Evolutionary conservation across 1,140 invertebrate species (phyloP).

Genomic region (Maconellicoccus hirsutus): DNA sequence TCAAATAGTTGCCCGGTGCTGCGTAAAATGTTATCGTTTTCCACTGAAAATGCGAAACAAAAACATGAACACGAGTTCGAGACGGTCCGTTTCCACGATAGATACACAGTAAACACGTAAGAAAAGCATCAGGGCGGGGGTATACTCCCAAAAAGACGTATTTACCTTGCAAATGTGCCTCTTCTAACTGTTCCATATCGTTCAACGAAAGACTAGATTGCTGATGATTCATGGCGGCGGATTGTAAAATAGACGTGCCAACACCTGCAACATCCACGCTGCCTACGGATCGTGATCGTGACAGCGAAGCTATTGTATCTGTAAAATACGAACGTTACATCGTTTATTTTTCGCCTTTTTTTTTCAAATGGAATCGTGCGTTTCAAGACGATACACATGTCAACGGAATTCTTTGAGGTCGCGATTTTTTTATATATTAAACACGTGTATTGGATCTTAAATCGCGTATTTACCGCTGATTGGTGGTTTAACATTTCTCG

Average conservation of each 20-base stretch:
- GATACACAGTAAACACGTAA: too few species aligned
- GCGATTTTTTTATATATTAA: too few species aligned
- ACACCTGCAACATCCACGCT: conserved; percentile 44
- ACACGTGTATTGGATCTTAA: background rate
- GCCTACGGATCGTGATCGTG: conserved; percentile 56
- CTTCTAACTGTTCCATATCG: conserved; percentile 49
- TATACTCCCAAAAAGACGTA: too few species aligned
- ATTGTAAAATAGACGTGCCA: conserved; percentile 30
- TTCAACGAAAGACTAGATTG: conserved; percentile 59
- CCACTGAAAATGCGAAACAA: background rate
- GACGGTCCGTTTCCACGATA: too few species aligned
- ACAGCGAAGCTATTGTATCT: conserved; percentile 28
- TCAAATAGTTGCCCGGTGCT: background rate
- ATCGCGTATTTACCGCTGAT: conserved; percentile 2
- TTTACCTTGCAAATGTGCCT: conserved; percentile 30
- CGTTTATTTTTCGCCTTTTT: conserved; percentile 19
- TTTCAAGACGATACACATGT: too few species aligned
- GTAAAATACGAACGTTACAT: background rate
- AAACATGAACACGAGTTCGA: too few species aligned
- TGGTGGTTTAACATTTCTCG: conserved; percentile 13
- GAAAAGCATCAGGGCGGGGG: too few species aligned
- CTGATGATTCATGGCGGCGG: conserved; percentile 41
- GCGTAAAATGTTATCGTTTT: background rate
- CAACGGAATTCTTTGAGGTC: too few species aligned
- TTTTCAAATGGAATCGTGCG: background rate